Percentiles rank a stretch among this genome's conserved stretches.
These are phyloP conservation scores for Chaenogobius annularis DNA, from an alignment of 2,113 vertebrate species.

Conservation along the genomic window DNA sequence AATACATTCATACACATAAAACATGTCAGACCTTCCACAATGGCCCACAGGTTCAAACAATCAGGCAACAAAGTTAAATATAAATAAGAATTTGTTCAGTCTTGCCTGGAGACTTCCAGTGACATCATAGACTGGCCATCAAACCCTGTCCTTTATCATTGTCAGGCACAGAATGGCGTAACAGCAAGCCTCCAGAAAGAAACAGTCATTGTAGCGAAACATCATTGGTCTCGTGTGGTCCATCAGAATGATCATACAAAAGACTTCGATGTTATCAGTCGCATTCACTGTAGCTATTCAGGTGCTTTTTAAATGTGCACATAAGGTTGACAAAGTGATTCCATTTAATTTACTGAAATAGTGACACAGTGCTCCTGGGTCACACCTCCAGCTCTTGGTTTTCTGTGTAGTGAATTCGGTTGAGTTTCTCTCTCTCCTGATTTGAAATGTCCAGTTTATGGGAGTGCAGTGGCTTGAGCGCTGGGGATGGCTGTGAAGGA, in stretches of 20 bases:
- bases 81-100: constrained; percentile 61
- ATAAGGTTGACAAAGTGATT: constrained; percentile 21
- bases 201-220: constrained; percentile 25
- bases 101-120: constrained; percentile 24
- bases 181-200: constrained; percentile 32
- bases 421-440: constrained; percentile 78
- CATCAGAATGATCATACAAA: constrained; percentile 2
- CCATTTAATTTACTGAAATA: constrained; percentile 35
- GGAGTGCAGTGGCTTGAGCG: constrained; percentile 65
- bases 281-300: constrained; percentile 31
- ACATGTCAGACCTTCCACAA: constrained; percentile 36
- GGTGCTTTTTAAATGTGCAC: neutral
- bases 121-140: constrained; percentile 28
- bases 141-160: constrained; percentile 16
- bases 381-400: constrained; percentile 78
- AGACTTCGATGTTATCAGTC: constrained; percentile 24
- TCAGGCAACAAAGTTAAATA: constrained; percentile 43
- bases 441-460: constrained; percentile 81
- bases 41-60: constrained; percentile 29
- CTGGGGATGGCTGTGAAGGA: constrained; percentile 65
- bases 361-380: constrained; percentile 43
- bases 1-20: constrained; percentile 35
- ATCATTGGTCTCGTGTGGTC: constrained; percentile 14
- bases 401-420: constrained; percentile 75
- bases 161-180: constrained; percentile 56